Evolutionary conservation across 2,888 invertebrate species (phyloP).

Genomic region (Athripsodes cinereus): DNA sequence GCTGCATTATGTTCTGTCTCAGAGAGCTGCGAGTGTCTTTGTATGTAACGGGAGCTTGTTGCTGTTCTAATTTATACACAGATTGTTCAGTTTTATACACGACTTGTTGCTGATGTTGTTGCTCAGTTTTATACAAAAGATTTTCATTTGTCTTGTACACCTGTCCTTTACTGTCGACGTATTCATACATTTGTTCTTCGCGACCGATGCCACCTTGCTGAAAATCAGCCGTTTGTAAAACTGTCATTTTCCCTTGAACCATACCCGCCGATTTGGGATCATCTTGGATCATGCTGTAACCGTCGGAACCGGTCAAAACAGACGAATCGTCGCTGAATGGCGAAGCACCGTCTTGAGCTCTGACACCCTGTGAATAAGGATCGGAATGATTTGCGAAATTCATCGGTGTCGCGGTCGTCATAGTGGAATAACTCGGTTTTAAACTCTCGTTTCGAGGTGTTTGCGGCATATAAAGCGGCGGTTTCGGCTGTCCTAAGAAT

Average conservation of each 20-base stretch:
- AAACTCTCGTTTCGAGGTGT: not conserved
- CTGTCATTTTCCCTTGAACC: constrained; percentile 10
- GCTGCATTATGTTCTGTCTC: not conserved
- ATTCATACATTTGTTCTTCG: constrained; percentile 25
- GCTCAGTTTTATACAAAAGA: constrained; percentile 1
- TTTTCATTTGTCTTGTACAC: constrained; percentile 5
- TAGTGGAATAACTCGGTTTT: constrained; percentile 2
- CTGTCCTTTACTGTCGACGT: constrained; percentile 33
- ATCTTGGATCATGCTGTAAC: constrained; percentile 17
- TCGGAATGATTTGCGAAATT: constrained; percentile 26
- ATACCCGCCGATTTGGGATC: constrained; percentile 10
- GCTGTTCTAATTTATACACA: constrained; percentile 26
- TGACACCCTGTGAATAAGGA: constrained; percentile 20
- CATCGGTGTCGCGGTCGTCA: not conserved
- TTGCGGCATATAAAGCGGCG: constrained; percentile 2
- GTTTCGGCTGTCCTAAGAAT: constrained; percentile 14
- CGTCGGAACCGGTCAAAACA: constrained; percentile 18
- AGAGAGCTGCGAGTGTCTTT: not conserved
- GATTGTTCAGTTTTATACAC: constrained; percentile 5
- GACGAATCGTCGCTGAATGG: constrained; percentile 24
- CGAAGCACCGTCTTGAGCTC: constrained; percentile 16
- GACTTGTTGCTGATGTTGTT: too few relatives aligned
- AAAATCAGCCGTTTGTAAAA: not conserved
- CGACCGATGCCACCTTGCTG: not conserved
- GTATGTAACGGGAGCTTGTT: not conserved